Evolutionary conservation across 2,113 vertebrate genomes (phyloP).

Genomic region (Saccopteryx leptura): DNA sequence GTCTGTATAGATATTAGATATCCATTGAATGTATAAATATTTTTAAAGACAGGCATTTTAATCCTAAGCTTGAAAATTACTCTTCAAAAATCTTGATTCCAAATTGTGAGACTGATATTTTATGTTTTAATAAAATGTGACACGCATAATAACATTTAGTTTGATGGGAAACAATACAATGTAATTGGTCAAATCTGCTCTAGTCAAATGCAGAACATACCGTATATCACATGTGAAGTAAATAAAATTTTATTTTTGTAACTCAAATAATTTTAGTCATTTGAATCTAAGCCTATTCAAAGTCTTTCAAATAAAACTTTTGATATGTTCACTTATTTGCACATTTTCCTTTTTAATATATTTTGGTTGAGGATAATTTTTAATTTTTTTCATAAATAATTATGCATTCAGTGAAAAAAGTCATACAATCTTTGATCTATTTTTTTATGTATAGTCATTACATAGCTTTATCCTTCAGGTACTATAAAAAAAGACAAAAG

Average conservation of each 20-base stretch:
- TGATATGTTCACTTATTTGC: background rate
- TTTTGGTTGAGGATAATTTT: background rate
- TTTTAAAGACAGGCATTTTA: conserved; percentile 82
- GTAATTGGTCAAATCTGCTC: conserved; percentile 80
- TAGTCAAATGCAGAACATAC: conserved; percentile 65
- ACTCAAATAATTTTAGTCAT: conserved; percentile 24
- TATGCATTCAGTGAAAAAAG: background rate
- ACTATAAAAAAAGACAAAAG: background rate
- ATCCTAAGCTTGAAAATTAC: conserved; percentile 82
- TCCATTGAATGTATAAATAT: conserved; percentile 69
- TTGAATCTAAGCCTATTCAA: background rate
- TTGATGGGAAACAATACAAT: conserved; percentile 77
- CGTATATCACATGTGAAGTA: conserved; percentile 37
- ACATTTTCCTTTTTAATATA: background rate
- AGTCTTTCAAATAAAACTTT: background rate
- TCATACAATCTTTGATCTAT: background rate
- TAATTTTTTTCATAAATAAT: background rate
- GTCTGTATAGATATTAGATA: conserved; percentile 69
- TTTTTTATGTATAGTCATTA: background rate
- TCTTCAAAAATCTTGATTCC: conserved; percentile 82
- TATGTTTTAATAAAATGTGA: conserved; percentile 83
- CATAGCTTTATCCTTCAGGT: background rate
- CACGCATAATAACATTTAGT: conserved; percentile 81
- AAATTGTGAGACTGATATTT: conserved; percentile 81
- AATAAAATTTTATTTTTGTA: conserved; percentile 71